Conservation (phyloP, 2,888 invertebrate species). For the Petrophora chlorosata region DNA sequence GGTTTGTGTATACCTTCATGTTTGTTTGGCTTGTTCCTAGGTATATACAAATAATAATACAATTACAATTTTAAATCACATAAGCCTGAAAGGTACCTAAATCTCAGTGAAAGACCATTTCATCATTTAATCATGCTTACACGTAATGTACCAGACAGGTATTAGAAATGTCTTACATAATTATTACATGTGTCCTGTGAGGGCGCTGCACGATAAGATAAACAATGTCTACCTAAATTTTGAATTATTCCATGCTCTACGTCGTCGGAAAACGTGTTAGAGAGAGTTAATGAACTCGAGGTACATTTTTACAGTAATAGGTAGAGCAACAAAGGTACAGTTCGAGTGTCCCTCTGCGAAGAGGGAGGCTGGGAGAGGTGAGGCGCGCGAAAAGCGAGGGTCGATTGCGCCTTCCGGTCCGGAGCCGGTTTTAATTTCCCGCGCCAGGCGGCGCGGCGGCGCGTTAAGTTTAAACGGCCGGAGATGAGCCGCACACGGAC, state of each 20-base stretch:
- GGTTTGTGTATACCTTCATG: not conserved
- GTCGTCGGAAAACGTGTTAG: conserved; percentile 4
- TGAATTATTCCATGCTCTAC: conserved; percentile 7
- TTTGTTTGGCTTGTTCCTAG: too few relatives aligned
- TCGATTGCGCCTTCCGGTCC: conserved; percentile 75
- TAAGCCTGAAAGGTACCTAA: too few relatives aligned
- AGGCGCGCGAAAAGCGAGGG: conserved; percentile 50
- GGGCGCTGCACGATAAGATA: too few relatives aligned
- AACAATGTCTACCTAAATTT: too few relatives aligned
- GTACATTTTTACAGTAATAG: conserved; percentile 18
- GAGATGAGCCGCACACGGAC: conserved; percentile 81
- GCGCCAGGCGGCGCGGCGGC: conserved; percentile 63
- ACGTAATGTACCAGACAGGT: too few relatives aligned
- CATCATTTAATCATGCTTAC: too few relatives aligned
- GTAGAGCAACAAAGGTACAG: conserved; percentile 25
- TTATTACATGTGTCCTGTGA: too few relatives aligned
- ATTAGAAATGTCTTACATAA: too few relatives aligned
- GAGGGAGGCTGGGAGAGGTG: conserved; percentile 31
- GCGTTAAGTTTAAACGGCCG: conserved; percentile 80
- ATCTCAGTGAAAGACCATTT: too few relatives aligned
- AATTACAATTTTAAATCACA: too few relatives aligned
- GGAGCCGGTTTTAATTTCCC: conserved; percentile 81
- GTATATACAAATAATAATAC: too few relatives aligned
- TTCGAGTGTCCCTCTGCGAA: conserved; percentile 25
- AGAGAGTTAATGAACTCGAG: conserved; percentile 21